These are phyloP conservation scores for Passer domesticus DNA, from an alignment of 2,113 vertebrate genomes.

Conservation along the genomic window DNA sequence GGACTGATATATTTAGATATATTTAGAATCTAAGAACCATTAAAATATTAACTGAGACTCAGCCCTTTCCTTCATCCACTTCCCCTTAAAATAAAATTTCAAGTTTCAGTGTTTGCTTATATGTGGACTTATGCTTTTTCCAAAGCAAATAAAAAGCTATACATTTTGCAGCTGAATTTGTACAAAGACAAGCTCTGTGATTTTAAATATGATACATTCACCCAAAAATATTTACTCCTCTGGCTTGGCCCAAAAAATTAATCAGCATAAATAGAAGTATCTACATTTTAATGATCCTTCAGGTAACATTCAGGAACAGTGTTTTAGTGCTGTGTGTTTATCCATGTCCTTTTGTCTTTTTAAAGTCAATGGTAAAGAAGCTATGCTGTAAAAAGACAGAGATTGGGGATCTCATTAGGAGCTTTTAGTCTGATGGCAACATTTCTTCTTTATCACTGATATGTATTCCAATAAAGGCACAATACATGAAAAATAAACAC, in stretches of 20 bases:
- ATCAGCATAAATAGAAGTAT: not conserved
- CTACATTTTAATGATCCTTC: not conserved
- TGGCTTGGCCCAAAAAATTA: not conserved
- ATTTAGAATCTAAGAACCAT: not conserved
- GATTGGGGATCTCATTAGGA: not conserved
- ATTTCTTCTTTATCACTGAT: not conserved
- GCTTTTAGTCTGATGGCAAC: constrained; percentile 5
- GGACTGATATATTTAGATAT: not conserved
- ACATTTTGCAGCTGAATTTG: not conserved
- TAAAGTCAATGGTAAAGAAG: not conserved
- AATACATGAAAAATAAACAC: not conserved
- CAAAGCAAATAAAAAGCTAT: not conserved
- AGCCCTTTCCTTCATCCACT: not conserved
- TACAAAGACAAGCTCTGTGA: not conserved
- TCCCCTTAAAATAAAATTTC: not conserved
- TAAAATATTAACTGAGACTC: not conserved
- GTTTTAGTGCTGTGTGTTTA: not conserved
- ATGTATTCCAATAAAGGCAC: not conserved
- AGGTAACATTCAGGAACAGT: not conserved
- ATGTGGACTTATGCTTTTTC: not conserved
- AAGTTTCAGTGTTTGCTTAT: not conserved
- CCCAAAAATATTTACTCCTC: not conserved
- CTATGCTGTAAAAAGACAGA: not conserved
- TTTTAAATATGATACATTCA: not conserved
- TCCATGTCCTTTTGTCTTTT: not conserved